These are phyloP conservation scores for Pangasius larnaudii DNA, from an alignment of 2,797 vertebrate genomes.

Conservation along the genomic window DNA sequence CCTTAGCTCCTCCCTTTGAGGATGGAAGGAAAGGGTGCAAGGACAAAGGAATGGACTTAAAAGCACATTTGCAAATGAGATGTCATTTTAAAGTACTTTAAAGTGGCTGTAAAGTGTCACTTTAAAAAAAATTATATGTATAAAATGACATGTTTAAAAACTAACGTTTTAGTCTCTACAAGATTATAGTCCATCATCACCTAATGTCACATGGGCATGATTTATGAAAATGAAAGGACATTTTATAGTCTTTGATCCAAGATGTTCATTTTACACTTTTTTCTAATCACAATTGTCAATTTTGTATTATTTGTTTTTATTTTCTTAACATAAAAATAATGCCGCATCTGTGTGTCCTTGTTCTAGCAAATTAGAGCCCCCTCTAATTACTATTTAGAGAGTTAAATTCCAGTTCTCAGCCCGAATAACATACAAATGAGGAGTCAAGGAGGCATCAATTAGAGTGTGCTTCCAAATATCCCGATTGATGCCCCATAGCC, in stretches of 20 bases:
- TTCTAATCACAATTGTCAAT: neutral
- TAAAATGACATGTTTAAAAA: no score
- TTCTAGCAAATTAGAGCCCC: no score
- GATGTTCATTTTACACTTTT: neutral
- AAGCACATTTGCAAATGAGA: neutral
- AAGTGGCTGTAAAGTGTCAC: neutral
- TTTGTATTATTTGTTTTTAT: neutral
- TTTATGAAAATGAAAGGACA: neutral
- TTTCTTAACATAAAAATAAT: neutral
- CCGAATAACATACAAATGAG: neutral
- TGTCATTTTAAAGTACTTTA: neutral
- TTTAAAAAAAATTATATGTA: neutral
- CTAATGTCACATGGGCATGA: neutral
- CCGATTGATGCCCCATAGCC: neutral
- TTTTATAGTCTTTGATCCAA: neutral
- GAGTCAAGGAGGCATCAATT: neutral
- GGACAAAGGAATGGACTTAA: neutral
- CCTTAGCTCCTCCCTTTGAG: neutral
- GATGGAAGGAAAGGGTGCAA: neutral
- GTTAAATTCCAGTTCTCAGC: neutral
- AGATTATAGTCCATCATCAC: neutral
- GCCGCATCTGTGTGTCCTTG: neutral
- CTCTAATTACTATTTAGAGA: neutral
- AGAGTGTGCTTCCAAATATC: neutral
- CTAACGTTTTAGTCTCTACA: neutral